These are phyloP conservation scores for Plagiodera versicolora DNA, from an alignment of 2,888 invertebrate genomes.

Conservation along the genomic window DNA sequence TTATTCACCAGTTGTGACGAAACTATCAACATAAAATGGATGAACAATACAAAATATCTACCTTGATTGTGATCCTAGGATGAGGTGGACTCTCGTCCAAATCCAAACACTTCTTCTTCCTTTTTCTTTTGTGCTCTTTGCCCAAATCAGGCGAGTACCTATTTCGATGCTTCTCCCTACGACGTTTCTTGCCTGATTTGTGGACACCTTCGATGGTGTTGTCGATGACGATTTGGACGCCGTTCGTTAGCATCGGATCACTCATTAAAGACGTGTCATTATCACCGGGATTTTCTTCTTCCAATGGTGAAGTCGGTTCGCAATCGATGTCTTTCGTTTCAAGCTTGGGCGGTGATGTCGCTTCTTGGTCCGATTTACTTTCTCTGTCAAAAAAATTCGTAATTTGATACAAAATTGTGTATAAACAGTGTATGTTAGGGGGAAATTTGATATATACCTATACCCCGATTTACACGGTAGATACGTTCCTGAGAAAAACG, in stretches of 20 bases:
- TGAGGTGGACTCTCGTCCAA: slow-evolving; percentile 63
- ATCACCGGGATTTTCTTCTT: too few relatives aligned
- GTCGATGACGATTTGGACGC: slow-evolving; percentile 36
- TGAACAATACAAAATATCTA: slow-evolving; percentile 41
- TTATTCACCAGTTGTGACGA: too few relatives aligned
- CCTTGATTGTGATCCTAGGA: slow-evolving; percentile 81
- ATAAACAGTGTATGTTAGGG: not conserved
- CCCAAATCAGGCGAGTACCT: slow-evolving; percentile 65
- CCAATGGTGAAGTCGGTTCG: not conserved
- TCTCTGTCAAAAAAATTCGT: slow-evolving; percentile 9
- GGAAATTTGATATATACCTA: too few relatives aligned
- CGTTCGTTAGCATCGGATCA: slow-evolving; percentile 33
- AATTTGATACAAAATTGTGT: too few relatives aligned
- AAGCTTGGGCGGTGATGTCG: slow-evolving; percentile 45
- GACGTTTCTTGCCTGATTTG: slow-evolving; percentile 68
- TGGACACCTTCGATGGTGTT: slow-evolving; percentile 37
- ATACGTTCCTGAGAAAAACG: too few relatives aligned
- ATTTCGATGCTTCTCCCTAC: slow-evolving; percentile 76
- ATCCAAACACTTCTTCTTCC: slow-evolving; percentile 78
- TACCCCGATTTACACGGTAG: too few relatives aligned
- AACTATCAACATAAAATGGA: not conserved
- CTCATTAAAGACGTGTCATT: slow-evolving; percentile 5
- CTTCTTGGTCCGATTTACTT: slow-evolving; percentile 32
- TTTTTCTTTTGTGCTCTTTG: slow-evolving; percentile 76
- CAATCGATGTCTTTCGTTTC: slow-evolving; percentile 39